Conservation (phyloP, 2,797 vertebrate species). For the Lagocephalus sceleratus region DNA sequence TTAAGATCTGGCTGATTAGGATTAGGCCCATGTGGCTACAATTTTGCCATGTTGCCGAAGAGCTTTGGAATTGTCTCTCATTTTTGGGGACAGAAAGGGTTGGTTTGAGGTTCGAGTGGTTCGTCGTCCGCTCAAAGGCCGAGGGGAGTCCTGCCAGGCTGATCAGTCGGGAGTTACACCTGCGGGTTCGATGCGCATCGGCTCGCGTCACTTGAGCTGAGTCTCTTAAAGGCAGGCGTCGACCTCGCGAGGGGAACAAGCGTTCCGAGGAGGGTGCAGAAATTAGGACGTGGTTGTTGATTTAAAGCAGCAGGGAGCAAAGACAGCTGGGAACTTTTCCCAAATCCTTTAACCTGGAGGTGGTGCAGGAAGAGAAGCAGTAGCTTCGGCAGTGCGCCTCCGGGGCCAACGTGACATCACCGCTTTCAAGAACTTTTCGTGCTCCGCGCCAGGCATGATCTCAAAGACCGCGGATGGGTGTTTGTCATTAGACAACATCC, state of each 20-base stretch:
- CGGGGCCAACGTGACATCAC: conserved; percentile 39
- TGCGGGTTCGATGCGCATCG: background rate
- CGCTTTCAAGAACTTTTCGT: conserved; percentile 24
- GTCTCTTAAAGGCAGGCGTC: conserved; percentile 7
- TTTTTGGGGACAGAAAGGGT: too few species aligned
- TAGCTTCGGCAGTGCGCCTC: conserved; percentile 4
- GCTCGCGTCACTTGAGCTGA: conserved; percentile 11
- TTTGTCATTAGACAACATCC: conserved; percentile 5
- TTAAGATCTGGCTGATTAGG: conserved; percentile 20
- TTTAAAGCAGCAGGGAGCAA: background rate
- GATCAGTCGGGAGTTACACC: too few species aligned
- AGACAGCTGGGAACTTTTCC: background rate
- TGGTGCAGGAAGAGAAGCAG: conserved; percentile 24
- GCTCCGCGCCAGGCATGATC: conserved; percentile 46
- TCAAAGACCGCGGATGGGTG: conserved; percentile 30
- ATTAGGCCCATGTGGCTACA: conserved; percentile 31
- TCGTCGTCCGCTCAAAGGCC: too few species aligned
- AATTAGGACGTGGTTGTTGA: background rate
- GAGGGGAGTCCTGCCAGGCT: too few species aligned
- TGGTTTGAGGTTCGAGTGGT: too few species aligned
- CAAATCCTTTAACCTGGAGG: conserved; percentile 21
- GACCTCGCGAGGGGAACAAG: background rate
- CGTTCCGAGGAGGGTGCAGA: background rate
- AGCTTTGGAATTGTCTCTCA: too few species aligned
- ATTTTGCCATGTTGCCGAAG: conserved; percentile 16